These are phyloP conservation scores for Branchipolynoe longqiensis DNA, from an alignment of 2,888 invertebrate species.

Conservation along the genomic window DNA sequence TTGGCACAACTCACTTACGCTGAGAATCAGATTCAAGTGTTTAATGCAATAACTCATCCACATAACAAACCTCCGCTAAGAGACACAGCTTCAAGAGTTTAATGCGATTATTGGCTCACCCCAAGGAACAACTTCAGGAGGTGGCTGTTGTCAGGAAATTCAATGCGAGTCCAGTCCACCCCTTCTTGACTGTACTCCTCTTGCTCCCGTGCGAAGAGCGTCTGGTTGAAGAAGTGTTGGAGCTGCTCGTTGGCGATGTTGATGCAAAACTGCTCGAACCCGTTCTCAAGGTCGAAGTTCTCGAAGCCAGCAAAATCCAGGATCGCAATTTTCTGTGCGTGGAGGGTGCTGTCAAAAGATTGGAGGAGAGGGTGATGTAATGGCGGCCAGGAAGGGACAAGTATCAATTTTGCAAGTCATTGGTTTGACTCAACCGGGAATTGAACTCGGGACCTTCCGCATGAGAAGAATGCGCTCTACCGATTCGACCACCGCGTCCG, in stretches of 20 bases:
- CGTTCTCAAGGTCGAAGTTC: constrained; percentile 72
- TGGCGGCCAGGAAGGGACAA: too few species aligned
- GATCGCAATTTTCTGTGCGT: constrained; percentile 70
- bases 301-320: constrained; percentile 80
- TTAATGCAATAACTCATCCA: too few species aligned
- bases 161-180: constrained; percentile 71
- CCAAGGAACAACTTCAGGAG: constrained; percentile 64
- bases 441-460: too few species aligned
- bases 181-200: constrained; percentile 72
- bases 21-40: too few species aligned
- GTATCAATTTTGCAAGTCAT: too few species aligned
- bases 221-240: constrained; percentile 75
- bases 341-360: constrained; percentile 3
- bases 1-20: too few species aligned
- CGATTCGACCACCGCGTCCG: too few species aligned
- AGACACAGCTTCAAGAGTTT: background rate
- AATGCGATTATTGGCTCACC: constrained; percentile 1
- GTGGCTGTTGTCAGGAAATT: constrained; percentile 72
- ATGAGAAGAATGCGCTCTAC: too few species aligned
- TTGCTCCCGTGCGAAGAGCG: constrained; percentile 74
- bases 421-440: too few species aligned
- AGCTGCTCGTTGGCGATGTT: constrained; percentile 77
- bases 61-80: too few species aligned
- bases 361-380: too few species aligned
- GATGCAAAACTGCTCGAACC: constrained; percentile 78